These are phyloP conservation scores for Bursaphelenchus mucronatus DNA, from an alignment of 1,140 invertebrate genomes.

Conservation along the genomic window DNA sequence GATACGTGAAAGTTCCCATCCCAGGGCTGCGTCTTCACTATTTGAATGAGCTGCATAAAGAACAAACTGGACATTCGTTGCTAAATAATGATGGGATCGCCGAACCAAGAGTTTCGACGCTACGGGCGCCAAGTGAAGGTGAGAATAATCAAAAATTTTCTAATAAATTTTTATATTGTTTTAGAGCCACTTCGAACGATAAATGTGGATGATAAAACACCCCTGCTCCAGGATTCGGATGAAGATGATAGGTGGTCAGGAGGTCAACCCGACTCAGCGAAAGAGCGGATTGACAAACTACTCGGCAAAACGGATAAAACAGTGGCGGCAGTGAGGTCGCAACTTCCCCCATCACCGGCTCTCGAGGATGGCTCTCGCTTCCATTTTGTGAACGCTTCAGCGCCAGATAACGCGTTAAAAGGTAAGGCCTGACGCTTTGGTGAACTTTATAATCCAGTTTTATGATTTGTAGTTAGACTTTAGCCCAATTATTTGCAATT, in stretches of 20 bases:
- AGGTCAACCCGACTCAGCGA: neutral
- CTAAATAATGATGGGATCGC: too few relatives aligned
- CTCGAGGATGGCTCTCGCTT: slow-evolving; percentile 10
- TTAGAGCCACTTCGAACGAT: too few relatives aligned
- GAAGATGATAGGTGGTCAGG: too few relatives aligned
- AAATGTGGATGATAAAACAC: too few relatives aligned
- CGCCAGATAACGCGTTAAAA: slow-evolving; percentile 9
- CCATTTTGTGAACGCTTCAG: slow-evolving; percentile 20
- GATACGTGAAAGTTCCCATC: slow-evolving; percentile 6
- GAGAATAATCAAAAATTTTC: too few relatives aligned
- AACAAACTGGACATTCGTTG: too few relatives aligned
- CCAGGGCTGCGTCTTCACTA: slow-evolving; percentile 13
- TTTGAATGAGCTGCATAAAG: slow-evolving; percentile 1
- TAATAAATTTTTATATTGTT: too few relatives aligned
- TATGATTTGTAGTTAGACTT: slow-evolving; percentile 1
- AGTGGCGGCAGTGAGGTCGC: slow-evolving; percentile 5
- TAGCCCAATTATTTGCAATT: neutral
- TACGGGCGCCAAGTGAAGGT: too few relatives aligned
- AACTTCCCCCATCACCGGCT: slow-evolving; percentile 8
- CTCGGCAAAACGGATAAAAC: slow-evolving; percentile 12
- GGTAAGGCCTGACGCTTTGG: neutral
- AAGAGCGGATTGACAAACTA: slow-evolving; percentile 6
- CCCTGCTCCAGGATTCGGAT: too few relatives aligned
- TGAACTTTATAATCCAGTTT: neutral
- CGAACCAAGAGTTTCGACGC: too few relatives aligned